phyloP scores from a whole-genome alignment of 1,140 invertebrate species.

The Mactra quadrangularis region DNA sequence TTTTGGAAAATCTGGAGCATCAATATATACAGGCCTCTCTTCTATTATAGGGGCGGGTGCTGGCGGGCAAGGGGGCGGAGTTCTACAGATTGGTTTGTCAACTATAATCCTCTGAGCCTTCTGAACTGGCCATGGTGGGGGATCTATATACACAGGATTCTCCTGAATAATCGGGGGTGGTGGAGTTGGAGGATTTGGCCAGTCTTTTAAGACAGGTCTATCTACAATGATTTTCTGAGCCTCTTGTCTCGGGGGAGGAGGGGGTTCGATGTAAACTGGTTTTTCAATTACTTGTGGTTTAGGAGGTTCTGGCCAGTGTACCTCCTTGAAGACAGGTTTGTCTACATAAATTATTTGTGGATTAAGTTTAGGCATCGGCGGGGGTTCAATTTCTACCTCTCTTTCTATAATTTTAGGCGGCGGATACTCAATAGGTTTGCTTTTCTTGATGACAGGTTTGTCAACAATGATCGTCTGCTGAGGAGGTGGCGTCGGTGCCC shows the following conservation, averaged over 20 bases:
- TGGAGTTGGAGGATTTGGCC: slow-evolving; percentile 16
- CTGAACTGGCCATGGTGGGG: slow-evolving; percentile 31
- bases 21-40: slow-evolving; percentile 1
- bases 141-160: slow-evolving; percentile 16
- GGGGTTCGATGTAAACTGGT: slow-evolving; percentile 19
- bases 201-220: slow-evolving; percentile 32
- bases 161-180: slow-evolving; percentile 35
- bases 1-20: slow-evolving; percentile 39
- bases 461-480: slow-evolving; percentile 50
- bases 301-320: slow-evolving; percentile 43
- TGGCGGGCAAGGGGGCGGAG: slow-evolving; percentile 5
- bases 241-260: slow-evolving; percentile 39
- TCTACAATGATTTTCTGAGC: slow-evolving; percentile 39
- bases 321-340: slow-evolving; percentile 44
- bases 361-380: slow-evolving; percentile 14
- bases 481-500: slow-evolving; percentile 14
- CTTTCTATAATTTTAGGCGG: slow-evolving; percentile 39
- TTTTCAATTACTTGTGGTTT: slow-evolving; percentile 35
- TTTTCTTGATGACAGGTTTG: slow-evolving; percentile 22
- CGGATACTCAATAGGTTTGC: neutral
- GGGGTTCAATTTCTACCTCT: slow-evolving; percentile 20
- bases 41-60: slow-evolving; percentile 29
- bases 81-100: slow-evolving; percentile 21
- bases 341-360: slow-evolving; percentile 46
- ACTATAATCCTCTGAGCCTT: slow-evolving; percentile 38